These are phyloP conservation scores for Halcyon senegalensis DNA, from an alignment of 2,113 vertebrate genomes.

Conservation along the genomic window DNA sequence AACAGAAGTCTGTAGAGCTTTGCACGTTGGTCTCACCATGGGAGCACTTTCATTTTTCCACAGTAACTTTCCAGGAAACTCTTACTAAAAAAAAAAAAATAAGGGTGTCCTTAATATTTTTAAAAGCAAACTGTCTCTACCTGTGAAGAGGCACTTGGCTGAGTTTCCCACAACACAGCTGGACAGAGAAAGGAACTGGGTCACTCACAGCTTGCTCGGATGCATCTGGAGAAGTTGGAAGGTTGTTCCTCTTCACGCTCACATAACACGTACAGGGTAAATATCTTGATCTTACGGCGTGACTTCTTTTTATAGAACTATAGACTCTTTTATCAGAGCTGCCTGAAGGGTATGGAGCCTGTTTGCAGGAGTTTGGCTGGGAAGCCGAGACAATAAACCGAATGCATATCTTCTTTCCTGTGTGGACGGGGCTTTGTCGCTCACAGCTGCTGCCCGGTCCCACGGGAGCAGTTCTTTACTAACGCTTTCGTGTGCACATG, in stretches of 20 bases:
- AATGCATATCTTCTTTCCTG: conserved; percentile 7
- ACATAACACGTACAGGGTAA: conserved; percentile 36
- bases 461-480: conserved; percentile 23
- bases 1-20: conserved; percentile 24
- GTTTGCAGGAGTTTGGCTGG: conserved; percentile 11
- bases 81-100: neutral
- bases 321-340: conserved; percentile 29
- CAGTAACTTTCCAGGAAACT: conserved; percentile 53
- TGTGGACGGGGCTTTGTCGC: neutral
- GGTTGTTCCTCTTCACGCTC: conserved; percentile 9
- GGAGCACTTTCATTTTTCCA: conserved; percentile 71
- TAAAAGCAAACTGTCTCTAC: conserved; percentile 26
- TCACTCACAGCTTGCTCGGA: conserved; percentile 3
- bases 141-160: conserved; percentile 37
- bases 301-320: conserved; percentile 59
- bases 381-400: conserved; percentile 5
- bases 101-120: conserved; percentile 60
- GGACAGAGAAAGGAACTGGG: neutral
- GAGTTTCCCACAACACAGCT: conserved; percentile 14
- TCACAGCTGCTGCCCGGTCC: neutral
- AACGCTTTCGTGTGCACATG: conserved; percentile 31
- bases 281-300: conserved; percentile 14
- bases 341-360: conserved; percentile 5
- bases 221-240: neutral
- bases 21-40: conserved; percentile 52